Percentiles rank a stretch among this genome's conserved stretches.
These are phyloP conservation scores for Metellina segmentata DNA, from an alignment of 2,888 invertebrate genomes.

Conservation along the genomic window DNA sequence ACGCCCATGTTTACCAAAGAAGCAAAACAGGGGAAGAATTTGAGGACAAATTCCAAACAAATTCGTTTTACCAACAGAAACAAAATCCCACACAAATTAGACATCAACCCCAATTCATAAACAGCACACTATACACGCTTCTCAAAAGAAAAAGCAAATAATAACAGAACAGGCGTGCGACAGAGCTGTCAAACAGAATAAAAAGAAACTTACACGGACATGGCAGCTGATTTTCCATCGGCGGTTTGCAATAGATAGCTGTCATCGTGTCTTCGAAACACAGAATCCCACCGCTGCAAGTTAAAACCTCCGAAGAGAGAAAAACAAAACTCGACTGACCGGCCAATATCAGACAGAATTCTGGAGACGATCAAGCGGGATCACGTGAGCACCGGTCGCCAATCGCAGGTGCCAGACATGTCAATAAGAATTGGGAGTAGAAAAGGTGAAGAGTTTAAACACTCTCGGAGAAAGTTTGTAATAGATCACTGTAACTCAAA, in stretches of 20 bases:
- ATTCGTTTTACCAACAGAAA: no score
- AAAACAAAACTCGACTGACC: conserved; percentile 71
- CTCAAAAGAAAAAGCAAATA: background rate
- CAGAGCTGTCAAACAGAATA: background rate
- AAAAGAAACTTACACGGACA: conserved; percentile 62
- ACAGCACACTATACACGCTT: no score
- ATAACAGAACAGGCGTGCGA: background rate
- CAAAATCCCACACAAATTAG: no score
- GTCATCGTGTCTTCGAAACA: conserved; percentile 44
- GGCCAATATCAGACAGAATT: conserved; percentile 49
- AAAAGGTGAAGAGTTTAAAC: conserved; percentile 22
- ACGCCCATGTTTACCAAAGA: no score
- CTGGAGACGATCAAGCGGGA: conserved; percentile 18
- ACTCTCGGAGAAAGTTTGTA: conserved; percentile 20
- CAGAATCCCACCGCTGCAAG: background rate
- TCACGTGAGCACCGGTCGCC: conserved; percentile 61
- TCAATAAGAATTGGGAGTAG: conserved; percentile 35
- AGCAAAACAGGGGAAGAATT: no score
- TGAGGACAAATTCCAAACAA: no score
- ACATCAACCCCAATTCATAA: no score
- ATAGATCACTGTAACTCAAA: background rate
- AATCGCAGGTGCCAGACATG: conserved; percentile 53
- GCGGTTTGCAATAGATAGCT: background rate
- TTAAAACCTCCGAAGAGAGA: conserved; percentile 18
- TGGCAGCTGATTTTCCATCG: conserved; percentile 27